phyloP scores from a whole-genome alignment of 2,888 invertebrate species.

The Psococerastis gibbosa region DNA sequence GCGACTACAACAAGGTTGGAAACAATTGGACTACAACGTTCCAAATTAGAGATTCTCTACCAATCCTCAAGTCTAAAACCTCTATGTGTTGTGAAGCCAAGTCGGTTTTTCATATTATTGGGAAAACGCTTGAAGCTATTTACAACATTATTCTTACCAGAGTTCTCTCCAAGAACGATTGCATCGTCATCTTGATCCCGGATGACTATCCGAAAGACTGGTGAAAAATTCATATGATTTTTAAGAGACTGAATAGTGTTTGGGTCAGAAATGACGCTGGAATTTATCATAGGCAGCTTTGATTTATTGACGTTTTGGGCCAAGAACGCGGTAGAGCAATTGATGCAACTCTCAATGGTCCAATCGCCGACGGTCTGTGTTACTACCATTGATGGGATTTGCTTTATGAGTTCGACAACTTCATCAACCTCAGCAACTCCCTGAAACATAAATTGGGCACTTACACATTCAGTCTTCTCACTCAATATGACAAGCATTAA shows the following conservation, averaged over 20 bases:
- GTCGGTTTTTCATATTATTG: too few relatives aligned
- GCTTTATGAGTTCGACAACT: neutral
- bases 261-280: neutral
- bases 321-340: neutral
- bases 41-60: too few relatives aligned
- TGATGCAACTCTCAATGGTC: neutral
- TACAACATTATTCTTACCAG: too few relatives aligned
- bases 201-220: constrained; percentile 49
- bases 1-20: too few relatives aligned
- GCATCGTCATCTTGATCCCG: too few relatives aligned
- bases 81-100: too few relatives aligned
- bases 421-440: neutral
- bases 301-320: neutral
- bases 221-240: constrained; percentile 29
- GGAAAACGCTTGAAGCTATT: too few relatives aligned
- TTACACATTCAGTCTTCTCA: neutral
- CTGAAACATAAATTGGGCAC: neutral
- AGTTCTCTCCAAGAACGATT: too few relatives aligned
- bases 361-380: neutral
- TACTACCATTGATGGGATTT: neutral
- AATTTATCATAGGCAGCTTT: constrained; percentile 26
- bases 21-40: too few relatives aligned
- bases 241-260: constrained; percentile 6
- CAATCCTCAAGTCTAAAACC: too few relatives aligned
- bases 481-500: too few relatives aligned